Evolutionary conservation across 2,113 vertebrate genomes (phyloP).

Genomic region (Phainopepla nitens): DNA sequence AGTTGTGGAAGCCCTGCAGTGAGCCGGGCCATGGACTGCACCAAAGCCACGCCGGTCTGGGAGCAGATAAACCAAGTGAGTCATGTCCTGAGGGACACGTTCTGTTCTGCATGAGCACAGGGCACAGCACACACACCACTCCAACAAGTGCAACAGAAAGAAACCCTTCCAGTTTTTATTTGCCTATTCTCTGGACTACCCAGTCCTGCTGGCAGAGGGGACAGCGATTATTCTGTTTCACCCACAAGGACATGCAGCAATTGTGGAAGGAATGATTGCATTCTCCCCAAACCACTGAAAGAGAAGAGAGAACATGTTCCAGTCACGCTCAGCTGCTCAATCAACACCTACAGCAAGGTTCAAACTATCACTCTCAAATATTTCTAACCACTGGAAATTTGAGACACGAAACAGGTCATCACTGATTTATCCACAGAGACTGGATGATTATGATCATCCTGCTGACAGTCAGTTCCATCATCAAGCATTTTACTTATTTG

Average conservation of each 20-base stretch:
- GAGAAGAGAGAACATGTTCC: slow-evolving; percentile 49
- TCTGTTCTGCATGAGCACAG: not conserved
- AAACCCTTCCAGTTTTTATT: slow-evolving; percentile 70
- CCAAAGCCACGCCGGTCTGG: not conserved
- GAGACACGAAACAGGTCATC: not conserved
- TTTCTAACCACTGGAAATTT: not conserved
- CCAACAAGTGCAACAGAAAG: not conserved
- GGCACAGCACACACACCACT: not conserved
- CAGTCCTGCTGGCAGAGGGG: slow-evolving; percentile 99
- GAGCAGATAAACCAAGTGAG: not conserved
- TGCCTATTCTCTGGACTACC: slow-evolving; percentile 99
- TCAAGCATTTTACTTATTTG: not conserved
- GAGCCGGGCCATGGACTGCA: not conserved
- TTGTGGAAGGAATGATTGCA: slow-evolving; percentile 99
- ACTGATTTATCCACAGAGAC: not conserved
- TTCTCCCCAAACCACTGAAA: slow-evolving; percentile 97
- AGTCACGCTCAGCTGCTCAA: not conserved
- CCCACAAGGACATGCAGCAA: slow-evolving; percentile 99
- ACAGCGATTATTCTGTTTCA: slow-evolving; percentile 99
- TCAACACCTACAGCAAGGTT: not conserved
- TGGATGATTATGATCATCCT: not conserved
- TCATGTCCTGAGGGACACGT: not conserved
- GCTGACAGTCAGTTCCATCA: not conserved
- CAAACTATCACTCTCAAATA: not conserved
- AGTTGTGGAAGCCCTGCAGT: not conserved